Evolutionary conservation across 2,888 invertebrate species (phyloP), one percentile per base, ranked within the genome.

Genomic region (Harmothoe impar): DNA sequence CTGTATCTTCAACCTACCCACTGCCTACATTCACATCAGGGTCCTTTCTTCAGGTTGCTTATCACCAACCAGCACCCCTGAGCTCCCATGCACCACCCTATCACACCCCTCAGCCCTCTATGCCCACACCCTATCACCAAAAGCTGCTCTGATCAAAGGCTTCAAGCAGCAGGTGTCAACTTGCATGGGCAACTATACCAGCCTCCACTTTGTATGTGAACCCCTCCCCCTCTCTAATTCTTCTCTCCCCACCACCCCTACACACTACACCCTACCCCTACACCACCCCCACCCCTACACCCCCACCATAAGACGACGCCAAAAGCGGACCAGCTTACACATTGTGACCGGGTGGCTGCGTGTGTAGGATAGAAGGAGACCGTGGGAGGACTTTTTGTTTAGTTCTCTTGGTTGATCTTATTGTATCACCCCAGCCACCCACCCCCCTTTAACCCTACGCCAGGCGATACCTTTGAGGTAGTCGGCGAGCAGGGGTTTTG

Each of bases 381-480:
- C 31, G 77, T 77, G 81, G 23, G 81, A 43, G 81, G 33, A 29
- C 81, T 81, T 81, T 81, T 81, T 20, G 33, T 81, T 81, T 33
- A 81, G 10, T 52, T 43, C 52, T 29, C 35, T 54, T 25, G 29
- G 86, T 54, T 86, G 86, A 86, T 86, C 86, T 86, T 86, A 86
- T 86, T 86, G 86, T 86, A 25, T 31, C 54, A 12, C 84, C 43
- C n/a, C 84, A 31, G 33, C 35, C 35, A 78, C 31, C 51, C 84
- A 20, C 29, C 31, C 86, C 31, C 86, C 86, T 86, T 52, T 54
- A 56, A 52, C 86, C 86, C 86, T 52, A 0, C 7, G n/a, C 54
- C 86, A 12, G 54, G 86, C 56, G 86, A 52, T 29, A 33, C 86
- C 86, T 86, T 86, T 86, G 86, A 86, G 86, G 17, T 10, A 29